Conservation (phyloP, 2,113 vertebrate species). For the Pantherophis guttatus region DNA sequence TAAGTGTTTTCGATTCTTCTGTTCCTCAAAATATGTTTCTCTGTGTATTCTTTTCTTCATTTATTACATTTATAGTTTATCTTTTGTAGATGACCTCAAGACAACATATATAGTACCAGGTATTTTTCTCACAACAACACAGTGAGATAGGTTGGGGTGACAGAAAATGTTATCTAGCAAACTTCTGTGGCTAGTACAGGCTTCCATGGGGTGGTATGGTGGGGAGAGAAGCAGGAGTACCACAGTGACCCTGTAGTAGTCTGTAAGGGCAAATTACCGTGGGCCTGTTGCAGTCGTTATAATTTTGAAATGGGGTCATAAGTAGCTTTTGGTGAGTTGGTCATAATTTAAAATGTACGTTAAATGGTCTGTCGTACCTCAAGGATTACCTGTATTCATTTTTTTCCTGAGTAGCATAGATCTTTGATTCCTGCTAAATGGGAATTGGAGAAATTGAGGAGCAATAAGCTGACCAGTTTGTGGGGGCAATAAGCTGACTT, state of each 20-base stretch:
- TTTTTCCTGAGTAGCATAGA: not conserved
- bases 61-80: not conserved
- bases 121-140: not conserved
- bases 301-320: not conserved
- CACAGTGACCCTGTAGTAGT: not conserved
- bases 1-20: not conserved
- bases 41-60: not conserved
- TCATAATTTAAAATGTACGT: not conserved
- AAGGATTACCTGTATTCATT: not conserved
- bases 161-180: not conserved
- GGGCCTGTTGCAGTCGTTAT: not conserved
- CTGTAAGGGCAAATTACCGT: not conserved
- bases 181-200: not conserved
- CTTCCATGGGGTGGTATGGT: not conserved
- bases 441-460: not conserved
- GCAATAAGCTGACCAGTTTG: no score
- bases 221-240: not conserved
- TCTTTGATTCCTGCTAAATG: not conserved
- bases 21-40: not conserved
- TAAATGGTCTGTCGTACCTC: not conserved
- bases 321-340: not conserved
- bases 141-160: not conserved
- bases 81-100: not conserved
- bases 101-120: not conserved
- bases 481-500: no score